Percentiles rank a stretch among this genome's conserved stretches.
phyloP scores from a whole-genome alignment of 2,113 vertebrate genomes.

The Seriola aureovittata region DNA sequence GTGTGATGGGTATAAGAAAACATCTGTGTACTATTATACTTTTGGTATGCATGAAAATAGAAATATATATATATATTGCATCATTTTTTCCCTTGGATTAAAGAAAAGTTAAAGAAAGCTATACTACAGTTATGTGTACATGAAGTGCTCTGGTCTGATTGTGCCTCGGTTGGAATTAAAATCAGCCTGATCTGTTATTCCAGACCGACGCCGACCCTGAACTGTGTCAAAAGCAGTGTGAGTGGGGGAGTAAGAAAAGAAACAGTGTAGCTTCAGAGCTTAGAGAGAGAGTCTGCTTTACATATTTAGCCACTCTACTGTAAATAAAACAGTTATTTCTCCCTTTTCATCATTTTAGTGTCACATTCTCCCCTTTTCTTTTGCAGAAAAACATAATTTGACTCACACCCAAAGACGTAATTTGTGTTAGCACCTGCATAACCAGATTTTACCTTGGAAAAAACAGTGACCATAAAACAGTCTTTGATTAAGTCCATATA shows the following conservation, averaged over 20 bases:
- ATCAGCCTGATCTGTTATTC: not conserved
- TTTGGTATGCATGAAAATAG: not conserved
- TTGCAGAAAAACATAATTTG: too few relatives aligned
- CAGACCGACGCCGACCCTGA: not conserved
- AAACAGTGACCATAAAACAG: too few relatives aligned
- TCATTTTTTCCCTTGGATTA: not conserved
- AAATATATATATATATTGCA: not conserved
- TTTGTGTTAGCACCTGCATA: too few relatives aligned
- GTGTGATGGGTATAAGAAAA: not conserved
- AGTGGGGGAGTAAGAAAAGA: not conserved
- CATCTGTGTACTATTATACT: not conserved
- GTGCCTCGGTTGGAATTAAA: not conserved
- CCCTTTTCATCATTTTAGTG: not conserved
- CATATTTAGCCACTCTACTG: not conserved
- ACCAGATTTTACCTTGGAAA: too few relatives aligned
- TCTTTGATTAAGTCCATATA: too few relatives aligned
- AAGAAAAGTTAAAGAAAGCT: not conserved
- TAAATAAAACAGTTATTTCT: not conserved
- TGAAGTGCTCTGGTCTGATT: not conserved
- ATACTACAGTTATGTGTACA: not conserved
- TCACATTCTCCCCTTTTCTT: not conserved
- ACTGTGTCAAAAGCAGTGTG: not conserved
- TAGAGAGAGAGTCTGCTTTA: not conserved
- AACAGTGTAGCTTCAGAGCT: not conserved
- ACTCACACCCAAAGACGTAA: too few relatives aligned